These are phyloP conservation scores for Pararge aegeria DNA, from an alignment of 1,140 invertebrate species.

Conservation along the genomic window DNA sequence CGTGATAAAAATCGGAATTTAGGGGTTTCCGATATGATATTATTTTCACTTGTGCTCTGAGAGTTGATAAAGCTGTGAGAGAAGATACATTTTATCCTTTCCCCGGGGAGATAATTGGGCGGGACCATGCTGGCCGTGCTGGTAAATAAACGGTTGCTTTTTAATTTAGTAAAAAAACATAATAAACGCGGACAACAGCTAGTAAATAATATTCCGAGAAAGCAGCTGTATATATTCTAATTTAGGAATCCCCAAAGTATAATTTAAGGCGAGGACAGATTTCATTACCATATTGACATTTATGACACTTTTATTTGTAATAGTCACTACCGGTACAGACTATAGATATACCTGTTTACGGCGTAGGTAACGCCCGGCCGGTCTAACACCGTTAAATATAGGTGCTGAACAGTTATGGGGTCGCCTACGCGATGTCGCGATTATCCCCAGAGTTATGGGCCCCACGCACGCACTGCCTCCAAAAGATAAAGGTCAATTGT, in stretches of 20 bases:
- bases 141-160: too few species aligned
- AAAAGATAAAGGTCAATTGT: slow-evolving; percentile 39
- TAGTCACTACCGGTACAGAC: slow-evolving; percentile 12
- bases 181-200: too few species aligned
- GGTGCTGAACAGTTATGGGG: slow-evolving; percentile 34
- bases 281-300: neutral
- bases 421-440: slow-evolving; percentile 41
- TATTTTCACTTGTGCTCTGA: too few species aligned
- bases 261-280: slow-evolving; percentile 9
- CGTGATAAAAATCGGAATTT: too few species aligned
- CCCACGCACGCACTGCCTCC: slow-evolving; percentile 35
- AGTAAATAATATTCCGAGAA: too few species aligned
- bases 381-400: slow-evolving; percentile 33
- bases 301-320: slow-evolving; percentile 10
- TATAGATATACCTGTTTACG: slow-evolving; percentile 4
- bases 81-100: too few species aligned
- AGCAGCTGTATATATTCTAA: too few species aligned
- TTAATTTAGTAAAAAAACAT: too few species aligned
- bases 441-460: slow-evolving; percentile 45
- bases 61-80: too few species aligned
- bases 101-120: too few species aligned
- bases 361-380: neutral
- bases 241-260: neutral
- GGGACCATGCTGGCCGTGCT: too few species aligned
- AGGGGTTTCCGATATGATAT: too few species aligned